These are phyloP conservation scores for Eulithis testata DNA, from an alignment of 2,888 invertebrate genomes.

Conservation along the genomic window DNA sequence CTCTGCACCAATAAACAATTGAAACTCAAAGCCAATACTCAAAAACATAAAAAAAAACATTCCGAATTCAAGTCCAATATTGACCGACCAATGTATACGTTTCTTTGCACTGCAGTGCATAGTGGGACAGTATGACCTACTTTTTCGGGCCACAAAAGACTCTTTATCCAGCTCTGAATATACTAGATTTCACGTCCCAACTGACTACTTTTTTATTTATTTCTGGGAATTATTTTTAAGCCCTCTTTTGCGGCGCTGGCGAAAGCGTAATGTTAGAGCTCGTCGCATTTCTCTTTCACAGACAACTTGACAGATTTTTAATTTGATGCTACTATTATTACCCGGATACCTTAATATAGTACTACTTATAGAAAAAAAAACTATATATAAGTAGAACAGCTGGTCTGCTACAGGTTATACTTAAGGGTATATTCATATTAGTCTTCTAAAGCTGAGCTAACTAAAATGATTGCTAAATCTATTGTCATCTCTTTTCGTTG, in stretches of 20 bases:
- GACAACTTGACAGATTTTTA: not conserved
- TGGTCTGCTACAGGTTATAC: too few species aligned
- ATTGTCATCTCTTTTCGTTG: too few species aligned
- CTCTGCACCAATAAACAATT: slow-evolving; percentile 12
- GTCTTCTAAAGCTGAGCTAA: too few species aligned
- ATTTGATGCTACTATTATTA: too few species aligned
- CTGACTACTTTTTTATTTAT: slow-evolving; percentile 48
- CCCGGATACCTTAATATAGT: too few species aligned
- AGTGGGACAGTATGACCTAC: slow-evolving; percentile 65
- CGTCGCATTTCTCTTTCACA: not conserved
- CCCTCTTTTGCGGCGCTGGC: slow-evolving; percentile 9
- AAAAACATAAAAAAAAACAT: slow-evolving; percentile 23
- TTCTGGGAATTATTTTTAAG: slow-evolving; percentile 33
- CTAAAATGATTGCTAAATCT: too few species aligned
- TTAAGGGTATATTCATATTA: too few species aligned
- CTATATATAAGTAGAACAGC: too few species aligned
- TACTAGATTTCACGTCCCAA: slow-evolving; percentile 60
- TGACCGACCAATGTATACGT: slow-evolving; percentile 33
- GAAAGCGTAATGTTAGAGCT: slow-evolving; percentile 6
- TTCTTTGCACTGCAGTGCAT: slow-evolving; percentile 54
- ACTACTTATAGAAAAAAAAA: too few species aligned
- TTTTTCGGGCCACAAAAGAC: slow-evolving; percentile 69
- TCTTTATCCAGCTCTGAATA: slow-evolving; percentile 67
- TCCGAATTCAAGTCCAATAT: slow-evolving; percentile 27
- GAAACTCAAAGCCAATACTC: slow-evolving; percentile 18